Evolutionary conservation across 2,888 invertebrate genomes (phyloP).

Genomic region (Trichopria drosophilae): DNA sequence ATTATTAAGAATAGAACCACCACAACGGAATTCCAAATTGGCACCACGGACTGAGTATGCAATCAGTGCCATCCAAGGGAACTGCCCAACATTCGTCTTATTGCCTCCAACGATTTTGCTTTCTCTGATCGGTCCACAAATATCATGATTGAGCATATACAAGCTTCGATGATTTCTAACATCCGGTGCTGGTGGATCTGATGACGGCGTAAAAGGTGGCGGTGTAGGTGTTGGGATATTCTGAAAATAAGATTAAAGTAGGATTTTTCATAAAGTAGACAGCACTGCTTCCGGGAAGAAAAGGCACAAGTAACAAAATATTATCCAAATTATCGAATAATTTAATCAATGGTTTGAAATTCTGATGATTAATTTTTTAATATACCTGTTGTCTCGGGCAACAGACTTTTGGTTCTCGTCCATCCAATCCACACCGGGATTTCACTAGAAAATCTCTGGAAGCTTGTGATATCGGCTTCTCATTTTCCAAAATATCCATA

Average conservation of each 20-base stretch:
- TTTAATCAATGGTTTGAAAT: too few species aligned
- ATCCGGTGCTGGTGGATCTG: constrained; percentile 46
- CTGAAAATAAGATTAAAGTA: constrained; percentile 2
- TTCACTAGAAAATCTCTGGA: constrained; percentile 47
- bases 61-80: constrained; percentile 78
- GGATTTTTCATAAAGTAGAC: neutral
- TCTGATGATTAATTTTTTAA: constrained; percentile 2
- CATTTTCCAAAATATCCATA: constrained; percentile 44
- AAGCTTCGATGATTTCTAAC: constrained; percentile 56
- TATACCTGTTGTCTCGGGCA: constrained; percentile 44
- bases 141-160: constrained; percentile 49
- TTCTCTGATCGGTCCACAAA: constrained; percentile 64
- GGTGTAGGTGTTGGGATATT: neutral
- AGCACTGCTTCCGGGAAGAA: neutral
- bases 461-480: constrained; percentile 39
- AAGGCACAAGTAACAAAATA: too few species aligned
- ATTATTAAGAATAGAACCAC: constrained; percentile 62
- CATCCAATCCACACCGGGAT: constrained; percentile 60
- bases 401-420: constrained; percentile 57
- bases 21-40: constrained; percentile 46
- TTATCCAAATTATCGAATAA: too few species aligned
- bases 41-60: constrained; percentile 59
- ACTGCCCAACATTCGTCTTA: constrained; percentile 66
- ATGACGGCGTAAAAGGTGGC: constrained; percentile 2
- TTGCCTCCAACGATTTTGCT: constrained; percentile 67